Evolutionary conservation across 92 coral and sea anemone species (phyloP).

Genomic region (Metridium senile): DNA sequence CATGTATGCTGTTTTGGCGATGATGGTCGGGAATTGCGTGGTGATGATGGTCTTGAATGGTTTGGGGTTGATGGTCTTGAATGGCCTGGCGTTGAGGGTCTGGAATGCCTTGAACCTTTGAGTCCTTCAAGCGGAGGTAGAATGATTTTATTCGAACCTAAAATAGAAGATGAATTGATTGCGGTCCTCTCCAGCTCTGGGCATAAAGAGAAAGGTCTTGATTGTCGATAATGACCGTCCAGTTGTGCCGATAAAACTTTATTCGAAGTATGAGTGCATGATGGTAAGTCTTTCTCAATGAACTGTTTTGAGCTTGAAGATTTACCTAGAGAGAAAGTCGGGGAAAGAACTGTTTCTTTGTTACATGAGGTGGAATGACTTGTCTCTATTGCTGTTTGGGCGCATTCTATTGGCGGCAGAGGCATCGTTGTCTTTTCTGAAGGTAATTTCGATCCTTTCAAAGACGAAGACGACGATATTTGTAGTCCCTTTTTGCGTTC

Average conservation of each 20-base stretch:
- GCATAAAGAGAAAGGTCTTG: background rate
- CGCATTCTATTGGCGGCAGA: background rate
- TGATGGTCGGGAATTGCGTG: background rate
- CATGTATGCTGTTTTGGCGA: too few relatives aligned
- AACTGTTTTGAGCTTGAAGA: background rate
- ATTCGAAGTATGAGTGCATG: background rate
- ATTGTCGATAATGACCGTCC: background rate
- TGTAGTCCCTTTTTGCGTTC: background rate
- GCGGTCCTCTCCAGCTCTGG: background rate
- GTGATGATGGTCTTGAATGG: background rate
- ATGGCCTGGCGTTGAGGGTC: conserved; percentile 11
- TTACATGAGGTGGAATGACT: background rate
- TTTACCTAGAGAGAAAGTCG: background rate
- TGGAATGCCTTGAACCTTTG: background rate
- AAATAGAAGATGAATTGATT: background rate
- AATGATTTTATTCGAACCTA: conserved; percentile 5
- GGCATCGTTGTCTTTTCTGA: background rate
- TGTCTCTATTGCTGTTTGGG: background rate
- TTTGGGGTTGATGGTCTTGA: background rate
- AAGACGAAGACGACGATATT: background rate
- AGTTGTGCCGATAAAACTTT: background rate
- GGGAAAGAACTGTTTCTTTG: background rate
- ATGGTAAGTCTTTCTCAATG: background rate
- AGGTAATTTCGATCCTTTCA: background rate
- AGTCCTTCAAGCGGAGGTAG: conserved; percentile 15